phyloP scores from a whole-genome alignment of 2,113 vertebrate species.

The Siphamia tubifer region DNA sequence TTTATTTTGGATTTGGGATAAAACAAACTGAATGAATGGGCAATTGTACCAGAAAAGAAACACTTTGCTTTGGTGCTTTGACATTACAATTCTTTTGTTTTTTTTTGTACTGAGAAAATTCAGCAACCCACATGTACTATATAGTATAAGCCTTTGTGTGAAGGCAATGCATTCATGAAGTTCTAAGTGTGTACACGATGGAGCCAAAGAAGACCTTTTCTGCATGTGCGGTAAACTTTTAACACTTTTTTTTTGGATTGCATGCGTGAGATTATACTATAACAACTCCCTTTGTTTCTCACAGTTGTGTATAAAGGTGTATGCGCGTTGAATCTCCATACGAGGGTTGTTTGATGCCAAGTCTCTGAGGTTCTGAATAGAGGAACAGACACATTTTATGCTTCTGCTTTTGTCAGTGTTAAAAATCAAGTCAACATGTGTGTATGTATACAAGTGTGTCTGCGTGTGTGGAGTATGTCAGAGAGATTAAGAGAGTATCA shows the following conservation, averaged over 20 bases:
- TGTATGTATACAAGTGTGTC: not conserved
- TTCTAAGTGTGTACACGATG: not conserved
- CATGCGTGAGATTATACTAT: not conserved
- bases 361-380: slow-evolving; percentile 12
- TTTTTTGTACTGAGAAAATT: slow-evolving; percentile 1
- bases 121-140: slow-evolving; percentile 6
- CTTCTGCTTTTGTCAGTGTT: slow-evolving; percentile 19
- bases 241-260: slow-evolving; percentile 3
- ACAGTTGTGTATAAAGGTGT: not conserved
- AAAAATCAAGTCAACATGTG: not conserved
- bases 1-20: too few species aligned
- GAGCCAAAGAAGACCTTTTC: not conserved
- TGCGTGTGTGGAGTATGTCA: not conserved
- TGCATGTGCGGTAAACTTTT: slow-evolving; percentile 1
- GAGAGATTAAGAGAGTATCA: slow-evolving; percentile 17
- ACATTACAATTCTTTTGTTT: slow-evolving; percentile 29
- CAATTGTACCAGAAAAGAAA: too few species aligned
- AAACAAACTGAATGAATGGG: not conserved
- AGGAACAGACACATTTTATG: slow-evolving; percentile 41
- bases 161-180: slow-evolving; percentile 18
- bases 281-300: not conserved
- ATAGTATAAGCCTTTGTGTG: not conserved
- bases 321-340: slow-evolving; percentile 23
- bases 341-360: slow-evolving; percentile 30
- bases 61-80: slow-evolving; percentile 8